Percentiles rank a stretch among this genome's conserved stretches.
Conservation (phyloP, 23 tunicate species). For the Styela clava region DNA sequence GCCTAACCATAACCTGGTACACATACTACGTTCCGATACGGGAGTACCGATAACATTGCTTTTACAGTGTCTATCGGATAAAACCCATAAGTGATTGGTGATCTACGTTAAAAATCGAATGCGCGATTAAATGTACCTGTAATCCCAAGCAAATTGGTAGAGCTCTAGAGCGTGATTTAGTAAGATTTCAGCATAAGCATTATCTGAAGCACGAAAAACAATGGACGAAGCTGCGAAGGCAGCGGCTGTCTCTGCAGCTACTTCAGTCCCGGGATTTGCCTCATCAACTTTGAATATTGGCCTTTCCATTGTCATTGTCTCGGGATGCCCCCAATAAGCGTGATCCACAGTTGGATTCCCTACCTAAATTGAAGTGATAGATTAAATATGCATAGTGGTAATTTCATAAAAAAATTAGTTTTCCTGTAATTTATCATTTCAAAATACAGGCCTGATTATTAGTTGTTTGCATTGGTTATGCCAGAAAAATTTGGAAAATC, state of each 20-base stretch:
- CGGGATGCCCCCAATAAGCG: constrained; percentile 38
- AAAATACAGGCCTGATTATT: no score
- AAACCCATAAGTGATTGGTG: no score
- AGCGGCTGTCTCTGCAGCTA: constrained; percentile 47
- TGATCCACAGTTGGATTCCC: constrained; percentile 34
- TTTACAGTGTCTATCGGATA: no score
- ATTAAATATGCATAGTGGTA: no score
- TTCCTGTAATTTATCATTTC: no score
- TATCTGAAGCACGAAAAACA: constrained; percentile 5
- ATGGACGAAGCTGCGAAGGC: constrained; percentile 36
- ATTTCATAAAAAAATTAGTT: no score
- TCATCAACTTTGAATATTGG: constrained; percentile 26
- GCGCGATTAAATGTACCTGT: constrained; percentile 28
- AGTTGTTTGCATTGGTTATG: no score
- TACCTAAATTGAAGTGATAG: constrained; percentile 8
- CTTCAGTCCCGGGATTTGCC: constrained; percentile 38
- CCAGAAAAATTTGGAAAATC: no score
- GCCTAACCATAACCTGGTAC: no score
- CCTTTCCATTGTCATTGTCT: constrained; percentile 24
- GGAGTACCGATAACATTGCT: no score
- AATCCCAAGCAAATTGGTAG: constrained; percentile 30
- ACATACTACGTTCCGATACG: no score
- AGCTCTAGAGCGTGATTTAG: constrained; percentile 24
- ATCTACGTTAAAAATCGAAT: background rate
- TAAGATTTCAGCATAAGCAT: background rate